Evolutionary conservation across 2,888 invertebrate genomes (phyloP).

Genomic region (Drosophila percnosoma): DNA sequence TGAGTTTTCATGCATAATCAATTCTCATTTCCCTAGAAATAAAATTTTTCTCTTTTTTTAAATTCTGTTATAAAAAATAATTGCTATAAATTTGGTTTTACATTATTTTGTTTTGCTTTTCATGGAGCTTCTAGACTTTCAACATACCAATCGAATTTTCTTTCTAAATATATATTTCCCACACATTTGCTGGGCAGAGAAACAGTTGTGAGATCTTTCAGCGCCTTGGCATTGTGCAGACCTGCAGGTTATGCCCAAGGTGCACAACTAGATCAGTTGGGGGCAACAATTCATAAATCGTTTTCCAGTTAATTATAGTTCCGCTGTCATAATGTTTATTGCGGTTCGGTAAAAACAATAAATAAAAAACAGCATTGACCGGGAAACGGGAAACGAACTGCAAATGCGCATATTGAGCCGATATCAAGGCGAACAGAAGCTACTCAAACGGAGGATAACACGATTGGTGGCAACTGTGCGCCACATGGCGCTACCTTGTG

Average conservation of each 20-base stretch:
- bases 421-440: conserved; percentile 9
- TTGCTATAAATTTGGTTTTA: not conserved
- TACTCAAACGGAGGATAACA: conserved; percentile 16
- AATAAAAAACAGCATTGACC: conserved; percentile 42
- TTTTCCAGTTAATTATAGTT: conserved; percentile 25
- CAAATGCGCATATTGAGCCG: not conserved
- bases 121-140: not conserved
- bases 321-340: conserved; percentile 54
- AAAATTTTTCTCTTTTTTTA: not conserved
- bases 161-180: not conserved
- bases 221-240: not conserved
- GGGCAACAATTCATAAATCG: conserved; percentile 27
- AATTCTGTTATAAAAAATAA: not conserved
- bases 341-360: conserved; percentile 49
- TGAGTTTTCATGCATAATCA: not conserved
- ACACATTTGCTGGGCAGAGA: not conserved
- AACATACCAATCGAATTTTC: not conserved
- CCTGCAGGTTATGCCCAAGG: conserved; percentile 36
- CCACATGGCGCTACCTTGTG: conserved; percentile 71
- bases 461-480: conserved; percentile 54
- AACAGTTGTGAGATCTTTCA: not conserved
- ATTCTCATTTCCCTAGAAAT: not conserved
- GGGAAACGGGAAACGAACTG: conserved; percentile 1
- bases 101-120: not conserved
- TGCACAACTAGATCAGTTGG: conserved; percentile 11